These are phyloP conservation scores for Macrosiphum euphorbiae DNA, from an alignment of 2,888 invertebrate genomes.

Conservation along the genomic window DNA sequence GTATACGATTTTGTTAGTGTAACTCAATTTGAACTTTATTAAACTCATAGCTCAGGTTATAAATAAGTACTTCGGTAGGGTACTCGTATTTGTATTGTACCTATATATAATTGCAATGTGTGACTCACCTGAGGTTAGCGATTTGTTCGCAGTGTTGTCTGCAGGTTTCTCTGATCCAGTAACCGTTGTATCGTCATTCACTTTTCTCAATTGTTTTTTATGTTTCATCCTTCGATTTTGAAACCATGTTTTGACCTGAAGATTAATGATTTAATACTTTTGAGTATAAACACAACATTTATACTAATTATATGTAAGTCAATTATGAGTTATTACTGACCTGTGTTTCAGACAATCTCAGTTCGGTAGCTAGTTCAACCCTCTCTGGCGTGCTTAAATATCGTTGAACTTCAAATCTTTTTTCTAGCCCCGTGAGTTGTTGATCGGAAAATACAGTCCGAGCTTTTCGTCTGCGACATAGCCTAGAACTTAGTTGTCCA, in stretches of 20 bases:
- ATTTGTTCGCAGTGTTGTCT: conserved; percentile 21
- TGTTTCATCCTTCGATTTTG: conserved; percentile 98
- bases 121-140: conserved; percentile 24
- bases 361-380: conserved; percentile 92
- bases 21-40: too few relatives aligned
- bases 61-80: neutral
- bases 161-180: conserved; percentile 20
- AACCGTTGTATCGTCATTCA: conserved; percentile 73
- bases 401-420: conserved; percentile 93
- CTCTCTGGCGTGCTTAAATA: conserved; percentile 97
- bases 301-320: neutral
- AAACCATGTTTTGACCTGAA: conserved; percentile 97
- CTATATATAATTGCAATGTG: neutral
- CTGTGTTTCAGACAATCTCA: conserved; percentile 93
- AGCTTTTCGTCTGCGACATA: conserved; percentile 93
- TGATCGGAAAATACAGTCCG: conserved; percentile 86
- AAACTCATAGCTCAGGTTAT: neutral
- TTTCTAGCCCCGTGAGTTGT: conserved; percentile 85
- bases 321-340: conserved; percentile 69
- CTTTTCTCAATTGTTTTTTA: conserved; percentile 88
- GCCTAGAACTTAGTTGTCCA: conserved; percentile 52
- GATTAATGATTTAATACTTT: neutral
- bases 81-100: neutral
- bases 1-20: neutral
- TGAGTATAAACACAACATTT: neutral